Percentiles rank a stretch among this genome's conserved stretches.
Evolutionary conservation across 2,888 invertebrate genomes (phyloP).

Genomic region (Diachrysia chrysitis): DNA sequence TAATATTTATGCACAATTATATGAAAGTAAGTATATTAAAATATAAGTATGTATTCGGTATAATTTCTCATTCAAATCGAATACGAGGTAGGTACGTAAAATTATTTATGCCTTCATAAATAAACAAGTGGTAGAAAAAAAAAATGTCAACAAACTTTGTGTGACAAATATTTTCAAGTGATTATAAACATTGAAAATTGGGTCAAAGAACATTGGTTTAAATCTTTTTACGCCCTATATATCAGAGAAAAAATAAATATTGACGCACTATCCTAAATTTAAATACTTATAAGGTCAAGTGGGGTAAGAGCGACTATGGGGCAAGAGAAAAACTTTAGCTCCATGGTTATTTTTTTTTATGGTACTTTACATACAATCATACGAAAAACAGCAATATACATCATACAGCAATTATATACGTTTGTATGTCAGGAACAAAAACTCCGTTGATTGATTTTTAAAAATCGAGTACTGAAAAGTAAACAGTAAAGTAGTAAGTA

Average conservation of each 20-base stretch:
- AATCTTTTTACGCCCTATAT: not conserved
- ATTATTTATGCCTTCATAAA: slow-evolving; percentile 2
- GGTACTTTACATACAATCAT: no score
- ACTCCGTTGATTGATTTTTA: no score
- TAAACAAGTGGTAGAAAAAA: not conserved
- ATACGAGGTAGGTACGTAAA: slow-evolving; percentile 7
- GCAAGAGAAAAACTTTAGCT: no score
- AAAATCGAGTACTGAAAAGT: no score
- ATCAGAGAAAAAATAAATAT: not conserved
- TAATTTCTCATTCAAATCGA: slow-evolving; percentile 19
- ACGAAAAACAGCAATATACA: no score
- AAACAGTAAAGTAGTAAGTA: no score
- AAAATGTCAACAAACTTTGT: slow-evolving; percentile 23
- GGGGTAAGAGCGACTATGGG: no score
- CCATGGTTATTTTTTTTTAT: no score
- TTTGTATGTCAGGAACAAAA: no score
- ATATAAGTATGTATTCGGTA: slow-evolving; percentile 7
- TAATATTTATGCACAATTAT: slow-evolving; percentile 26
- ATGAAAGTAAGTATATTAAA: not conserved
- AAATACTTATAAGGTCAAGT: no score
- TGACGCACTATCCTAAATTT: not conserved
- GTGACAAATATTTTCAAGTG: slow-evolving; percentile 12
- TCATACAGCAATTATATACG: no score
- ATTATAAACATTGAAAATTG: not conserved
- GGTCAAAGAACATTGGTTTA: slow-evolving; percentile 9